These are phyloP conservation scores for Zeuzera pyrina DNA, from an alignment of 2,888 invertebrate genomes.

Conservation along the genomic window DNA sequence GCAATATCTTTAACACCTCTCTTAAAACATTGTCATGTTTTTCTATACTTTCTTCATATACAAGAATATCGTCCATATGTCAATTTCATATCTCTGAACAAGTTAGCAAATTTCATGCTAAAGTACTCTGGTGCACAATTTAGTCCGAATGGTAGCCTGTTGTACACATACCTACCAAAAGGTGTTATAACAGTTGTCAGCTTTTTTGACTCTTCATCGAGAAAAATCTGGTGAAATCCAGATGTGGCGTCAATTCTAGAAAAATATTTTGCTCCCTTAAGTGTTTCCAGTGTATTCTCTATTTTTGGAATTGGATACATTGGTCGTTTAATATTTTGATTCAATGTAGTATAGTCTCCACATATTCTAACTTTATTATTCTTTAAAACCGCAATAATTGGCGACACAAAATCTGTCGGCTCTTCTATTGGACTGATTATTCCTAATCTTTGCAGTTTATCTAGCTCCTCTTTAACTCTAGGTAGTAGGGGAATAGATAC, in stretches of 20 bases:
- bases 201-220: conserved; percentile 7
- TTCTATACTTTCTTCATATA: conserved; percentile 6
- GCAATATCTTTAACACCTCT: conserved; percentile 5
- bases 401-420: conserved; percentile 1
- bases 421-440: neutral
- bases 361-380: conserved; percentile 1
- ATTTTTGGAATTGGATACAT: neutral
- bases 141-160: conserved; percentile 9
- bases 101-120: conserved; percentile 9
- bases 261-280: conserved; percentile 4
- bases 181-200: conserved; percentile 13
- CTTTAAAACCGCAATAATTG: neutral
- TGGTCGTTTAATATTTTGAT: neutral
- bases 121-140: conserved; percentile 11
- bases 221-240: conserved; percentile 8
- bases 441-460: neutral
- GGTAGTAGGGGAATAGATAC: conserved; percentile 6
- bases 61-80: conserved; percentile 9
- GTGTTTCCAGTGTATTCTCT: neutral
- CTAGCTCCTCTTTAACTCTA: conserved; percentile 4
- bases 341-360: conserved; percentile 1
- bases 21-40: conserved; percentile 6
- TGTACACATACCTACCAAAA: conserved; percentile 14
- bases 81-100: conserved; percentile 6
- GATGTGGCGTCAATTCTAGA: conserved; percentile 11